Evolutionary conservation across 2,888 invertebrate species (phyloP), one percentile per base, ranked within the genome.

Genomic region (Dendrolimus pini): DNA sequence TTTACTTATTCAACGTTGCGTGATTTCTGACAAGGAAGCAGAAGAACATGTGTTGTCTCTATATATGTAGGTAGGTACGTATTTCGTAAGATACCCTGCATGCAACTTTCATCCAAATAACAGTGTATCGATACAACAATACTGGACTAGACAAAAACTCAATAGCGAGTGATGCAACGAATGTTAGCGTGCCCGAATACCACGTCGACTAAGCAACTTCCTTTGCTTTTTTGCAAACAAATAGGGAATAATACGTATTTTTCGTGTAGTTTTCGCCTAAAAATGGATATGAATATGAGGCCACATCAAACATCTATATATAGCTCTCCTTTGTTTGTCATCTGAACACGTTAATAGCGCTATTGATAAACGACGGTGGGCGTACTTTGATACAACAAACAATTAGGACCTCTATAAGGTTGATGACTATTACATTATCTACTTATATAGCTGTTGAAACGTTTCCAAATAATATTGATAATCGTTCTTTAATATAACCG

Each of bases 91-190:
- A 30, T 30, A 30, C 6, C 6, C n/a, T n/a, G n/a, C n/a, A n/a
- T 30, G 30, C 6, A 3, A 30, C 30, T 30, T 30, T 30, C 30
- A 30, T 30, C 30, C 30, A 47, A 47, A 47, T 47, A 12, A 7
- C 9, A 47, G 9, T 47, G 47, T 12, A 47, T 47, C 9, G 47
- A 47, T 47, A 47, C 47, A 47, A 55, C 59, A 57, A 55, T 54
- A 30, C 47, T 41, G n/a, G 41, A 53, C 53, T 53, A 30, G 53
- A 53, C 13, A n/a, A 9, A 62, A 61, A 56, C 62, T 61, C 55
- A 63, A 57, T 60, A 56, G 55, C 54, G 58, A 58, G 53, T 63
- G 61, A 65, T 58, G 65, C 60, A 62, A 63, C 56, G 12, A 56
- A 54, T 53, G 55, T 55, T 58, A 58, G 58, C 58, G 59, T 63